phyloP scores from a whole-genome alignment of 1,140 invertebrate genomes.

The Sarcophaga bullata region DNA sequence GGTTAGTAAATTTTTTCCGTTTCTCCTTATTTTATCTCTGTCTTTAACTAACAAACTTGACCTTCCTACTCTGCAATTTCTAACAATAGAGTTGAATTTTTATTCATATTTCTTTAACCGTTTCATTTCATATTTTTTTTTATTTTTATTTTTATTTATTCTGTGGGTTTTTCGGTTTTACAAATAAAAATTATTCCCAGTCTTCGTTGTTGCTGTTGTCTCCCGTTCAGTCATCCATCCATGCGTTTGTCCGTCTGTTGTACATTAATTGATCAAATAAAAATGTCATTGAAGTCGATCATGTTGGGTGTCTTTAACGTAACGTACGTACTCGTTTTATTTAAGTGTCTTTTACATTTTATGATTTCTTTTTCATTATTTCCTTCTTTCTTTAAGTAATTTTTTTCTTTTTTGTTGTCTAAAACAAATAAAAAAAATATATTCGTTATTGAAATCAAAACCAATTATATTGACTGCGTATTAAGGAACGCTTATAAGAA shows the following conservation, averaged over 20 bases:
- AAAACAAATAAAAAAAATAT: background rate
- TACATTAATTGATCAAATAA: constrained; percentile 15
- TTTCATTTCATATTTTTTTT: too few relatives aligned
- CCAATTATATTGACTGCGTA: background rate
- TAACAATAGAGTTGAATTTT: too few relatives aligned
- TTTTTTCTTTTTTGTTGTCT: background rate
- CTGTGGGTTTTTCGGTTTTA: too few relatives aligned
- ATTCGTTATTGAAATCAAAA: background rate
- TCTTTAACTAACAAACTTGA: constrained; percentile 3
- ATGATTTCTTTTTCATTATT: too few relatives aligned
- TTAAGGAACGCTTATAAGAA: background rate
- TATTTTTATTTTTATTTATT: too few relatives aligned
- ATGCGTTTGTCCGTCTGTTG: background rate
- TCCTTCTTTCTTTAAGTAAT: background rate
- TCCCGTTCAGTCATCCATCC: background rate
- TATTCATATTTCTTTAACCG: too few relatives aligned
- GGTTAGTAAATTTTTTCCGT: background rate
- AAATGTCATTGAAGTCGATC: constrained; percentile 14
- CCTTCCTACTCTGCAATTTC: background rate
- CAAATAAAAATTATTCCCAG: too few relatives aligned
- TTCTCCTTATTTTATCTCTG: background rate
- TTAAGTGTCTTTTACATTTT: too few relatives aligned
- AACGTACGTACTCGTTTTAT: too few relatives aligned
- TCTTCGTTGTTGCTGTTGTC: too few relatives aligned
- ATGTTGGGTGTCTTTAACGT: background rate